Conservation (phyloP, 2,888 invertebrate genomes). For the Eutolmus rufibarbis region DNA sequence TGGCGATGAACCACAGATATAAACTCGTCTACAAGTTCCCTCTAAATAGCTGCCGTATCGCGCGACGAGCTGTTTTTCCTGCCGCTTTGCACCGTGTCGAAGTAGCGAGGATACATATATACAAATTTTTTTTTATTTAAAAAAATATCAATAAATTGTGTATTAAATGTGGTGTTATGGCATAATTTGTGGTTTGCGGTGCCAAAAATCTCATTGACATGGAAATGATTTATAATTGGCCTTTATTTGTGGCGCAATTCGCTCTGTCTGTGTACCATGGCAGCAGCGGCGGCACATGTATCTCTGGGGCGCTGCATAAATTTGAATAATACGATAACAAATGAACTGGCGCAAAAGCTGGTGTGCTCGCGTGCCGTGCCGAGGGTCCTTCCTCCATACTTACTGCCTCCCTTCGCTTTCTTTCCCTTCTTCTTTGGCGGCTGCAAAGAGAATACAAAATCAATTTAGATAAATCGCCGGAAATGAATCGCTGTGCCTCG, state of each 20-base stretch:
- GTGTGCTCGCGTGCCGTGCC: neutral
- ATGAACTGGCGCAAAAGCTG: constrained; percentile 8
- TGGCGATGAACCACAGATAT: constrained; percentile 32
- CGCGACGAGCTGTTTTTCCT: neutral
- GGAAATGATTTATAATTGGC: constrained; percentile 48
- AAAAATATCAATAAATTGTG: constrained; percentile 45
- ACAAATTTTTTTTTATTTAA: neutral
- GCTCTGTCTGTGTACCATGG: neutral
- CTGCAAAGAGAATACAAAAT: constrained; percentile 51
- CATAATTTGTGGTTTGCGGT: constrained; percentile 46
- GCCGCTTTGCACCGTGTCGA: neutral
- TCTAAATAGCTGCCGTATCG: neutral
- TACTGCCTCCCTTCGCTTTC: constrained; percentile 58
- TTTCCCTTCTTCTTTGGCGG: constrained; percentile 61
- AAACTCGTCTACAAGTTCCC: constrained; percentile 36
- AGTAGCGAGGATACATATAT: neutral
- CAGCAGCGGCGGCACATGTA: constrained; percentile 1
- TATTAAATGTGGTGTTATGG: constrained; percentile 46
- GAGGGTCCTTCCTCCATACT: constrained; percentile 38
- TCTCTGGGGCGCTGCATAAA: constrained; percentile 32
- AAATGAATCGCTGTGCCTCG: neutral
- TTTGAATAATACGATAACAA: constrained; percentile 42
- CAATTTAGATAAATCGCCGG: constrained; percentile 26
- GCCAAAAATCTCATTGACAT: constrained; percentile 46
- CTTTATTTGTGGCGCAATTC: constrained; percentile 39